A percentile compares a stretch with the other conserved stretches of the same genome.
Evolutionary conservation across 1,140 invertebrate species (phyloP).

Genomic region (Copidosoma floridanum): DNA sequence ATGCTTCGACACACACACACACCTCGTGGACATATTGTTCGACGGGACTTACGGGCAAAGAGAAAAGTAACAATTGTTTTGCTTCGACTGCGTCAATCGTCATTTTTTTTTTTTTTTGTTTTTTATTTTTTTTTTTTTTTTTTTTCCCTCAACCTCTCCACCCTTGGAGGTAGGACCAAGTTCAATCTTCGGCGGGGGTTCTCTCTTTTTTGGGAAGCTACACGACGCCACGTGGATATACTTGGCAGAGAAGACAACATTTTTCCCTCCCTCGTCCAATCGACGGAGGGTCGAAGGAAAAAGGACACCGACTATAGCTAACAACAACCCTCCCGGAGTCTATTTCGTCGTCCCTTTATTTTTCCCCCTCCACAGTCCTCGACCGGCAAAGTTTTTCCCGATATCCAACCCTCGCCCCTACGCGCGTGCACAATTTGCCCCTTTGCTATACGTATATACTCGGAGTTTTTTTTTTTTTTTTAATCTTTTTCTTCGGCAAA

Average conservation of each 20-base stretch:
- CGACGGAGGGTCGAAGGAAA: constrained; percentile 12
- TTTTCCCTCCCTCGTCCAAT: constrained; percentile 1
- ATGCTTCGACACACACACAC: too few relatives aligned
- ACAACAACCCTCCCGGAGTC: constrained; percentile 9
- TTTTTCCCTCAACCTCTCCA: constrained; percentile 1
- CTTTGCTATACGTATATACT: too few relatives aligned
- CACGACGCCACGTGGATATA: background rate
- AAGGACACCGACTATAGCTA: constrained; percentile 12
- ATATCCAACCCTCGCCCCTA: too few relatives aligned
- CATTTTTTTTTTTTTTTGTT: too few relatives aligned
- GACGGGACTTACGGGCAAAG: too few relatives aligned
- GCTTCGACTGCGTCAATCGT: constrained; percentile 20
- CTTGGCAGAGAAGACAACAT: too few relatives aligned
- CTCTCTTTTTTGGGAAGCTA: background rate
- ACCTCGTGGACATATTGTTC: too few relatives aligned
- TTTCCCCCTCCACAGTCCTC: background rate
- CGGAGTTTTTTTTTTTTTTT: too few relatives aligned
- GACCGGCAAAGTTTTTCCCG: background rate
- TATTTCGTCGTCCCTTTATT: background rate
- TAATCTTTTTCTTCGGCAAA: too few relatives aligned
- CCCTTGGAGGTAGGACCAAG: too few relatives aligned
- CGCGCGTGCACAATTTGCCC: too few relatives aligned
- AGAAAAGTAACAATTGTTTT: constrained; percentile 28
- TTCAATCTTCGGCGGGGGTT: constrained; percentile 21
- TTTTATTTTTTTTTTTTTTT: too few relatives aligned